Evolutionary conservation across 2,888 invertebrate genomes (phyloP).

Genomic region (Pedicia rivosa): DNA sequence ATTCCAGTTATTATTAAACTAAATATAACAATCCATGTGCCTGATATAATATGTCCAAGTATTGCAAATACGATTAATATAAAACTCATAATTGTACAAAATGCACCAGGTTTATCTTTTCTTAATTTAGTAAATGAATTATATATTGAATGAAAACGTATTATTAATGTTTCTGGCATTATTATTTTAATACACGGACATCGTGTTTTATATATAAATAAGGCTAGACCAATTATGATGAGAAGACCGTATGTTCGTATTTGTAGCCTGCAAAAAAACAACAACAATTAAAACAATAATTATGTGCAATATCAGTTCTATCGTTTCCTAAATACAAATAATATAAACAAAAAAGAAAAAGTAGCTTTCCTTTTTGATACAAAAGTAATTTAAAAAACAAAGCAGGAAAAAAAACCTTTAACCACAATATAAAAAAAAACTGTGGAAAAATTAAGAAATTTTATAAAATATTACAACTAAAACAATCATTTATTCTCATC

Average conservation of each 20-base stretch:
- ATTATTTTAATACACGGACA: slow-evolving; percentile 18
- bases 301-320: too few relatives aligned
- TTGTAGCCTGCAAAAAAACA: slow-evolving; percentile 19
- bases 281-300: neutral
- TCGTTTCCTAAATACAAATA: too few relatives aligned
- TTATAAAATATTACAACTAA: too few relatives aligned
- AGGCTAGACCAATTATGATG: slow-evolving; percentile 20
- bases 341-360: too few relatives aligned
- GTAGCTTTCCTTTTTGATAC: too few relatives aligned
- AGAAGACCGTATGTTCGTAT: slow-evolving; percentile 24
- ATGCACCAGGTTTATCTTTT: slow-evolving; percentile 20
- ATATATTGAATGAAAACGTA: slow-evolving; percentile 14
- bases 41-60: slow-evolving; percentile 24
- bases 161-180: slow-evolving; percentile 20
- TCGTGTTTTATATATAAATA: slow-evolving; percentile 23
- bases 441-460: too few relatives aligned
- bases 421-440: too few relatives aligned
- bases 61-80: slow-evolving; percentile 20
- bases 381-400: too few relatives aligned
- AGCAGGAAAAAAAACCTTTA: too few relatives aligned
- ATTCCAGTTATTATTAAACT: slow-evolving; percentile 21
- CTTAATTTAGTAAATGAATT: slow-evolving; percentile 17
- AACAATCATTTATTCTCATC: too few relatives aligned
- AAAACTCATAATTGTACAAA: slow-evolving; percentile 18
- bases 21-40: slow-evolving; percentile 21